Percentiles rank a stretch among this genome's conserved stretches.
phyloP scores from a whole-genome alignment of 37 sponge, comb jelly and placozoan species.

The Halichondria panicea region DNA sequence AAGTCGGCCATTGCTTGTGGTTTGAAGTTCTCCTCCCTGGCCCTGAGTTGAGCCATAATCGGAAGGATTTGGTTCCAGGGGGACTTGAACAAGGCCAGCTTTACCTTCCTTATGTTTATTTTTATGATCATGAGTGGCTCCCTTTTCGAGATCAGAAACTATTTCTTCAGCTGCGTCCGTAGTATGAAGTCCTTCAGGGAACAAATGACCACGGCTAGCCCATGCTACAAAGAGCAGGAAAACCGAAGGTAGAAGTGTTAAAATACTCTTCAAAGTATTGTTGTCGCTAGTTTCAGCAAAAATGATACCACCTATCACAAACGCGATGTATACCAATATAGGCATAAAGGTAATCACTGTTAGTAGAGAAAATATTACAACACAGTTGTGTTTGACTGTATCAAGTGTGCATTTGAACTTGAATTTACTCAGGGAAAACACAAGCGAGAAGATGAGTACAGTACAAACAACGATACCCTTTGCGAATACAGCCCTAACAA shows the following conservation, averaged over 20 bases:
- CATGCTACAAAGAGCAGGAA: slow-evolving; percentile 49
- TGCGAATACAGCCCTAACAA: slow-evolving; percentile 44
- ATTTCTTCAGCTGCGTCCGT: slow-evolving; percentile 23
- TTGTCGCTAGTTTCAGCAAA: slow-evolving; percentile 7
- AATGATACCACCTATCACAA: slow-evolving; percentile 42
- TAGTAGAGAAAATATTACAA: not conserved
- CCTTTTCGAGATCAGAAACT: slow-evolving; percentile 16
- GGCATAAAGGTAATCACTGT: slow-evolving; percentile 23
- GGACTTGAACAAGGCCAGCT: too few relatives aligned
- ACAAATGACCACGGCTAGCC: slow-evolving; percentile 36
- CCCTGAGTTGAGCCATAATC: too few relatives aligned
- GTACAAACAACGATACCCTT: slow-evolving; percentile 41
- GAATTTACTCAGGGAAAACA: slow-evolving; percentile 25
- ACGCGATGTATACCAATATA: slow-evolving; percentile 36
- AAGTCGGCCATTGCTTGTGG: too few relatives aligned
- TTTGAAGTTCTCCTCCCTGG: too few relatives aligned
- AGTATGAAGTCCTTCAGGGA: slow-evolving; percentile 28
- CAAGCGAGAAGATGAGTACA: slow-evolving; percentile 27
- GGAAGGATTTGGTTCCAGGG: too few relatives aligned
- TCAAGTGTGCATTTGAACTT: not conserved
- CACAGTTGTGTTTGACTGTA: slow-evolving; percentile 9
- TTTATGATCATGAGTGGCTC: too few relatives aligned
- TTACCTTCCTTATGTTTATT: too few relatives aligned
- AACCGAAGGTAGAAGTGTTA: slow-evolving; percentile 36
- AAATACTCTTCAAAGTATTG: slow-evolving; percentile 20